Evolutionary conservation across 1,140 invertebrate genomes (phyloP).

Genomic region (Drosophila parabipectinata): DNA sequence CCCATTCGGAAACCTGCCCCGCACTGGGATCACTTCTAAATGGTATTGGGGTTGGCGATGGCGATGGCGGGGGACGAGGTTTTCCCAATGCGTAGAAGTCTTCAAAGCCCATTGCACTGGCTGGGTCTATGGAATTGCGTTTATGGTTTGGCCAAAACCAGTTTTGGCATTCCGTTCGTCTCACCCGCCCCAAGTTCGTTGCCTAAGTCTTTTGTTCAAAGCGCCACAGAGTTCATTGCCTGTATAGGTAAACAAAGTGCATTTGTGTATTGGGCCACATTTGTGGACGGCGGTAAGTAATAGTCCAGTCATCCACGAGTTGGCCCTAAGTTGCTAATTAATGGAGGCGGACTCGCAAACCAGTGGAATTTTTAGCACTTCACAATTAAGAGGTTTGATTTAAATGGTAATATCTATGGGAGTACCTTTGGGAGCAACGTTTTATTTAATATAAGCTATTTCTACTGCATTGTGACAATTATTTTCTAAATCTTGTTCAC

Average conservation of each 20-base stretch:
- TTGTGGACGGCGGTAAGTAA: slow-evolving; percentile 7
- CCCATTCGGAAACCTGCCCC: slow-evolving; percentile 18
- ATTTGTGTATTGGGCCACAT: slow-evolving; percentile 36
- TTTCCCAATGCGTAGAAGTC: slow-evolving; percentile 38
- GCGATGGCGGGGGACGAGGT: background rate
- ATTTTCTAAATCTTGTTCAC: background rate
- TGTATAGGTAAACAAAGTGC: slow-evolving; percentile 46
- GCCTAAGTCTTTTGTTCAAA: slow-evolving; percentile 79
- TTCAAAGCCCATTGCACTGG: slow-evolving; percentile 59
- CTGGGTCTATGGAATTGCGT: slow-evolving; percentile 49
- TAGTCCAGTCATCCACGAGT: slow-evolving; percentile 11
- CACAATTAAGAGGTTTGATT: background rate
- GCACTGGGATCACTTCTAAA: slow-evolving; percentile 22
- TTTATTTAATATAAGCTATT: too few relatives aligned
- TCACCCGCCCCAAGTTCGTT: slow-evolving; percentile 58
- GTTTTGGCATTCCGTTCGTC: slow-evolving; percentile 61
- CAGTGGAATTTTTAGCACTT: background rate
- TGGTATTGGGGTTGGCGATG: background rate
- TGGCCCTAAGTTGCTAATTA: slow-evolving; percentile 24
- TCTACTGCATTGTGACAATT: background rate
- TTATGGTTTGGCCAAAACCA: slow-evolving; percentile 47
- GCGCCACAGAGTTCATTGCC: slow-evolving; percentile 71
- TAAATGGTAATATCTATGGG: background rate
- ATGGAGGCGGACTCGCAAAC: slow-evolving; percentile 12
- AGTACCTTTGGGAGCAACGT: too few relatives aligned